A percentile compares a stretch with the other conserved stretches of the same genome.
These are phyloP conservation scores for Aethina tumida DNA, from an alignment of 1,140 invertebrate species.

Conservation along the genomic window DNA sequence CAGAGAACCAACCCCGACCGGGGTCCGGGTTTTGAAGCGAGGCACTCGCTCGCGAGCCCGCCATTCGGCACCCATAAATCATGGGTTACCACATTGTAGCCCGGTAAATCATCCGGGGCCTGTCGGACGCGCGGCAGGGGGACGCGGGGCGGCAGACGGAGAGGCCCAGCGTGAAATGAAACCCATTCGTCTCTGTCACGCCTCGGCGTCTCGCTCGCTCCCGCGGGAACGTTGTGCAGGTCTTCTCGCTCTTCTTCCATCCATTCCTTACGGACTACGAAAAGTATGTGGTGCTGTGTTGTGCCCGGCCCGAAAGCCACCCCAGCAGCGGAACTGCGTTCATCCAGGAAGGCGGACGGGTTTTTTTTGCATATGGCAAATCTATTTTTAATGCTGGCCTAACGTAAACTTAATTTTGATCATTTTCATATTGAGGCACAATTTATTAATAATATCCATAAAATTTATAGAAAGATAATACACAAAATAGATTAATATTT, in stretches of 20 bases:
- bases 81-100: conserved; percentile 59
- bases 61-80: conserved; percentile 45
- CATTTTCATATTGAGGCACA: too few species aligned
- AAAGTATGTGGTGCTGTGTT: too few species aligned
- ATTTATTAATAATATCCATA: too few species aligned
- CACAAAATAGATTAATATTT: too few species aligned
- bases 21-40: conserved; percentile 25
- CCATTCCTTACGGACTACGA: too few species aligned
- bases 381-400: too few species aligned
- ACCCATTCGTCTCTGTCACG: conserved; percentile 38
- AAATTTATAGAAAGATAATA: too few species aligned
- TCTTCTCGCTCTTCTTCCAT: not conserved
- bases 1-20: conserved; percentile 8
- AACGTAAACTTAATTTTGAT: too few species aligned
- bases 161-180: conserved; percentile 45
- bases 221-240: not conserved
- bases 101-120: conserved; percentile 51
- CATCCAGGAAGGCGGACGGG: too few species aligned
- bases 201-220: conserved; percentile 27
- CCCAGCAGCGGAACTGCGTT: too few species aligned
- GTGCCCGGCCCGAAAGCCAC: too few species aligned
- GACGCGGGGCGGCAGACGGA: conserved; percentile 18
- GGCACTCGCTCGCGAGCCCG: conserved; percentile 33
- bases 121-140: conserved; percentile 12
- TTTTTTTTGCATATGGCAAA: too few species aligned